Evolutionary conservation across 1,140 invertebrate species (phyloP).

Genomic region (Phthorimaea operculella): DNA sequence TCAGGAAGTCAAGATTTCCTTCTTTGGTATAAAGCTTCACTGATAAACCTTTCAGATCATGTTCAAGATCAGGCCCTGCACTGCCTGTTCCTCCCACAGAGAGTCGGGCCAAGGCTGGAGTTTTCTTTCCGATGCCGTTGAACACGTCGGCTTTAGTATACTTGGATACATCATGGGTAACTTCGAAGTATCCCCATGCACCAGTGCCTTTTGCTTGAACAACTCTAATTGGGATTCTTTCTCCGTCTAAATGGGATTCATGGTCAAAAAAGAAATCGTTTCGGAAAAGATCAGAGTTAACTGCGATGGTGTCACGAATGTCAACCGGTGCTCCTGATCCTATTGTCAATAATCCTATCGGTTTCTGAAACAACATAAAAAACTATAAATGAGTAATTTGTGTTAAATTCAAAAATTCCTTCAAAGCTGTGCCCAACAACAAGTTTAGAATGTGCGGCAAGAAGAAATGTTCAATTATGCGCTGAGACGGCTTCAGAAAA

Average conservation of each 20-base stretch:
- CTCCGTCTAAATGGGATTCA: slow-evolving; percentile 86
- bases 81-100: slow-evolving; percentile 86
- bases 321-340: slow-evolving; percentile 78
- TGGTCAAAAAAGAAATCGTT: slow-evolving; percentile 87
- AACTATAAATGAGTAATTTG: too few species aligned
- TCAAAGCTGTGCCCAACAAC: too few species aligned
- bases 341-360: slow-evolving; percentile 69
- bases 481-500: too few species aligned
- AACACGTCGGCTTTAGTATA: slow-evolving; percentile 87
- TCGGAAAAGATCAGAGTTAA: slow-evolving; percentile 71
- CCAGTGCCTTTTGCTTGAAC: slow-evolving; percentile 94
- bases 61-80: slow-evolving; percentile 80
- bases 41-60: slow-evolving; percentile 74
- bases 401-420: too few species aligned
- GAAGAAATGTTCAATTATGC: too few species aligned
- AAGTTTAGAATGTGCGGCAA: too few species aligned
- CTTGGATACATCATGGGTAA: slow-evolving; percentile 87
- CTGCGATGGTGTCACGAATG: slow-evolving; percentile 71
- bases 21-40: slow-evolving; percentile 78
- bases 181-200: slow-evolving; percentile 93
- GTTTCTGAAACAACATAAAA: slow-evolving; percentile 34
- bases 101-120: slow-evolving; percentile 74
- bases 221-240: slow-evolving; percentile 92
- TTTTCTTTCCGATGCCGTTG: slow-evolving; percentile 81
- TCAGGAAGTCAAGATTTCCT: slow-evolving; percentile 77